Conservation (phyloP, 2,888 invertebrate species). For the Coecobrya sp. region DNA sequence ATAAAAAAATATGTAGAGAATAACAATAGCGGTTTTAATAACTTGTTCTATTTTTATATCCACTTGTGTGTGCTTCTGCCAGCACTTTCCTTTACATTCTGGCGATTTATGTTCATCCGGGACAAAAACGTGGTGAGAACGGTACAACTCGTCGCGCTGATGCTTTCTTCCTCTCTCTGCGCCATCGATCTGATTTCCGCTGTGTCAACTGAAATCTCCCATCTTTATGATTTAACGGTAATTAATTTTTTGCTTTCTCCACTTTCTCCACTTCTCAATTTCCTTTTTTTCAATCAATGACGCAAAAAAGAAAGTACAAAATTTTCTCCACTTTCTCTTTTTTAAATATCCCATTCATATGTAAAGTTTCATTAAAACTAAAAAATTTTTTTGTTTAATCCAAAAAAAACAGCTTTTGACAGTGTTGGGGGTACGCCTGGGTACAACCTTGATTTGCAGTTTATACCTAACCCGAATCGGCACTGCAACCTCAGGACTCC, state of each 20-base stretch:
- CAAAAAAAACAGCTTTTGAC: slow-evolving; percentile 81
- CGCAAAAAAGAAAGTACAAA: too few relatives aligned
- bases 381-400: too few relatives aligned
- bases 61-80: not conserved
- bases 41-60: too few relatives aligned
- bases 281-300: too few relatives aligned
- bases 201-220: slow-evolving; percentile 78
- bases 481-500: slow-evolving; percentile 83
- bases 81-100: slow-evolving; percentile 84
- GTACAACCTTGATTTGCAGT: slow-evolving; percentile 80
- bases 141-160: slow-evolving; percentile 80
- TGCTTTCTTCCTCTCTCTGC: slow-evolving; percentile 83
- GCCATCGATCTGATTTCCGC: slow-evolving; percentile 83
- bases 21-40: too few relatives aligned
- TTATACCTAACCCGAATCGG: slow-evolving; percentile 84
- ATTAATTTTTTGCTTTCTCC: slow-evolving; percentile 15
- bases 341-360: not conserved
- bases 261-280: not conserved
- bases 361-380: too few relatives aligned
- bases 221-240: slow-evolving; percentile 83
- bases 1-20: too few relatives aligned
- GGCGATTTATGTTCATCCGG: slow-evolving; percentile 84
- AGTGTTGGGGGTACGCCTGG: slow-evolving; percentile 82
- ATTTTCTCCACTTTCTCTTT: not conserved
- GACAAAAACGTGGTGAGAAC: slow-evolving; percentile 85